phyloP scores from a whole-genome alignment of 30 jellyfish, hydroid and myxozoan species.

The Turritopsis rubra region DNA sequence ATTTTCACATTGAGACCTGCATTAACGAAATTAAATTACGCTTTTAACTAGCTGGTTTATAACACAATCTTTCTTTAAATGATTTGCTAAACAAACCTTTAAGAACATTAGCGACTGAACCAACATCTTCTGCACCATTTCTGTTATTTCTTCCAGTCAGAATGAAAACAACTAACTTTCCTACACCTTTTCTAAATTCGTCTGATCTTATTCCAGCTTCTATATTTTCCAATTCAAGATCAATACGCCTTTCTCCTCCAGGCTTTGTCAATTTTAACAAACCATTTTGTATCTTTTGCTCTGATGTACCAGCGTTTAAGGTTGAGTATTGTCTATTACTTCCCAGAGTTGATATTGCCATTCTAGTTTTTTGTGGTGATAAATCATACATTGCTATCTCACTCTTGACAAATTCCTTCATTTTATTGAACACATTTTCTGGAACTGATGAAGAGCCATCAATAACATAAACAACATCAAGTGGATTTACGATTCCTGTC shows the following conservation, averaged over 20 bases:
- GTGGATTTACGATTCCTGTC: background rate
- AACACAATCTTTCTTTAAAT: background rate
- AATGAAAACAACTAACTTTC: constrained; percentile 1
- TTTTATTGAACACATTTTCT: background rate
- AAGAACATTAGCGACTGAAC: background rate
- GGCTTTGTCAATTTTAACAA: background rate
- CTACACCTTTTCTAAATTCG: background rate
- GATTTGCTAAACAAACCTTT: background rate
- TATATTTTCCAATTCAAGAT: background rate
- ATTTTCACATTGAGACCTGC: background rate
- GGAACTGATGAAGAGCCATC: constrained; percentile 16
- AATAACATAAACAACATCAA: background rate
- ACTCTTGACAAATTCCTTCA: background rate
- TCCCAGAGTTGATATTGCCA: background rate
- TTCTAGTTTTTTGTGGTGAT: constrained; percentile 8
- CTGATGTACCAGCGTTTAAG: background rate
- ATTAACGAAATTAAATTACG: background rate
- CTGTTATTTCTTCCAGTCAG: background rate
- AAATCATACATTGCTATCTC: background rate
- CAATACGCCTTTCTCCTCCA: constrained; percentile 10
- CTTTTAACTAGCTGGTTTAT: background rate
- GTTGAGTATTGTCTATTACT: background rate
- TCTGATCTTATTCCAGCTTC: background rate
- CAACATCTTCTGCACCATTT: constrained; percentile 1
- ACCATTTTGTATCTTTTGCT: background rate